These are phyloP conservation scores for Polyommatus iphigenia DNA, from an alignment of 2,888 invertebrate genomes.

Conservation along the genomic window DNA sequence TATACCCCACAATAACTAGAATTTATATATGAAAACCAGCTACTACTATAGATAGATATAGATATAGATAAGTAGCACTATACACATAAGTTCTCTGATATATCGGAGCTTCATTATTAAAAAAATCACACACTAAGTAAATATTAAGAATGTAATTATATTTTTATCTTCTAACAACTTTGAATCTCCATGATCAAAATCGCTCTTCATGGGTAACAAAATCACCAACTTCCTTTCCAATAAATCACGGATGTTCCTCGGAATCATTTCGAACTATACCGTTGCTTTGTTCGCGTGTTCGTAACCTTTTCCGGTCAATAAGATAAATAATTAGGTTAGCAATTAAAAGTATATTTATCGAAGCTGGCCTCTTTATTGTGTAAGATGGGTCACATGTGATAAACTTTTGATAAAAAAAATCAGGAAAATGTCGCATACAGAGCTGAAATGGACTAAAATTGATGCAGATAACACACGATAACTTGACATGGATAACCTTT, in stretches of 20 bases:
- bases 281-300: slow-evolving; percentile 26
- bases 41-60: too few species aligned
- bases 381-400: slow-evolving; percentile 29
- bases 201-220: not conserved
- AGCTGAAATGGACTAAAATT: slow-evolving; percentile 5
- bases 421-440: slow-evolving; percentile 4
- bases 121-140: too few species aligned
- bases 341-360: slow-evolving; percentile 32
- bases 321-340: slow-evolving; percentile 43
- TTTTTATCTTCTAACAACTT: not conserved
- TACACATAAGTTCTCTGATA: too few species aligned
- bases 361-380: slow-evolving; percentile 23
- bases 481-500: slow-evolving; percentile 14
- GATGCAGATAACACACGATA: slow-evolving; percentile 11
- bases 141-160: not conserved
- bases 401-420: slow-evolving; percentile 19
- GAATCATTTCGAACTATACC: not conserved
- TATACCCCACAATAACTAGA: too few species aligned
- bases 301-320: slow-evolving; percentile 39
- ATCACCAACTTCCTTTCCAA: not conserved
- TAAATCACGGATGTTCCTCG: not conserved
- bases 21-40: too few species aligned
- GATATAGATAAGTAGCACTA: too few species aligned
- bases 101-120: too few species aligned
- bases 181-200: not conserved